Evolutionary conservation across 2,797 vertebrate species (phyloP).

Genomic region (Hyperoplus immaculatus): DNA sequence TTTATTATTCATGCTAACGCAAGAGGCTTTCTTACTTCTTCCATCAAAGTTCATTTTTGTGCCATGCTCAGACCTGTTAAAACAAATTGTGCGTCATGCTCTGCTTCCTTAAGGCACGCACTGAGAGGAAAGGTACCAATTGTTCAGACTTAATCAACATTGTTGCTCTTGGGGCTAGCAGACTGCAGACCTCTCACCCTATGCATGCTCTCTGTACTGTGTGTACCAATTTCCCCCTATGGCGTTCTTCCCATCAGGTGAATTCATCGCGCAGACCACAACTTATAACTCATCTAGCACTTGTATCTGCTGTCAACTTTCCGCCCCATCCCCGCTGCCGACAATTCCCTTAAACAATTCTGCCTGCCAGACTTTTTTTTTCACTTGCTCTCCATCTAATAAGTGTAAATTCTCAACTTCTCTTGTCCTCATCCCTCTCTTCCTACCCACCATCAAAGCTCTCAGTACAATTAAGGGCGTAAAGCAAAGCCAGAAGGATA

Average conservation of each 20-base stretch:
- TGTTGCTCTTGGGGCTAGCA: constrained; percentile 17
- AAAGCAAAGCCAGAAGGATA: constrained; percentile 65
- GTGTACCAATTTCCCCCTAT: constrained; percentile 34
- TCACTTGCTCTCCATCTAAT: constrained; percentile 76
- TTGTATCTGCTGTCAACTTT: constrained; percentile 33
- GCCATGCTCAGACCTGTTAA: constrained; percentile 10
- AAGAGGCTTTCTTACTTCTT: constrained; percentile 7
- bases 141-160: constrained; percentile 42
- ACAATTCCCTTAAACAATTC: constrained; percentile 46
- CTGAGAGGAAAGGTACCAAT: constrained; percentile 46
- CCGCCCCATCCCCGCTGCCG: constrained; percentile 16
- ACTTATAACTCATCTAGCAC: constrained; percentile 33
- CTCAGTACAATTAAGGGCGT: constrained; percentile 79
- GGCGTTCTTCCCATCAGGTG: constrained; percentile 35
- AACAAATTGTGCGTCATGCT: constrained; percentile 35
- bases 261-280: constrained; percentile 25
- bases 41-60: constrained; percentile 17
- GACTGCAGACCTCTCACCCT: constrained; percentile 30
- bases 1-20: neutral
- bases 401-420: constrained; percentile 78
- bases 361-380: constrained; percentile 27
- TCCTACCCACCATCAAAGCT: constrained; percentile 82
- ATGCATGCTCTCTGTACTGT: constrained; percentile 15
- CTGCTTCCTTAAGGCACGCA: constrained; percentile 42
- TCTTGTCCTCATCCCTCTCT: constrained; percentile 64